phyloP scores from a whole-genome alignment of 2,113 vertebrate genomes.

The Apaloderma vittatum region DNA sequence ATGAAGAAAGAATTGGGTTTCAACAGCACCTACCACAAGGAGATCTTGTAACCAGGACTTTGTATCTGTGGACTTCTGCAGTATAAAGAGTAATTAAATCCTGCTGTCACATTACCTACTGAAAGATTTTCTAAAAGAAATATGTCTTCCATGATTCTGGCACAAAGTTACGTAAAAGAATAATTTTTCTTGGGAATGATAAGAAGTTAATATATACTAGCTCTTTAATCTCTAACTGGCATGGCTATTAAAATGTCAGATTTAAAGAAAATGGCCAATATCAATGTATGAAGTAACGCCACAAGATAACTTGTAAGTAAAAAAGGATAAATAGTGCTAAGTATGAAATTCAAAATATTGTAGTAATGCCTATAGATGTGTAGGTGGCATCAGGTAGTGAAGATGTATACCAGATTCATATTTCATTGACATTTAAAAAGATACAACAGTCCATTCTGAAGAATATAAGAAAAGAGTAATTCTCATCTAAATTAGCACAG shows the following conservation, averaged over 20 bases:
- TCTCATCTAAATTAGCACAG: background rate
- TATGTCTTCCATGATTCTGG: background rate
- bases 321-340: background rate
- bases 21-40: slow-evolving; percentile 11
- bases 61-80: background rate
- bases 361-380: background rate
- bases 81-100: slow-evolving; percentile 36
- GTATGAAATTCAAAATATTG: background rate
- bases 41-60: background rate
- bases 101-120: background rate
- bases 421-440: background rate
- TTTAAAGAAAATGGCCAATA: background rate
- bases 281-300: background rate
- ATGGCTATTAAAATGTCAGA: background rate
- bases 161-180: background rate
- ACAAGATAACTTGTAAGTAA: background rate
- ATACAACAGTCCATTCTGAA: background rate
- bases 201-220: no score
- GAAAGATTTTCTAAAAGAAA: background rate
- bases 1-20: slow-evolving; percentile 31
- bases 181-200: no score
- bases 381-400: background rate
- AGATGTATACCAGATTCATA: background rate
- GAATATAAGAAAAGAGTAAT: background rate
- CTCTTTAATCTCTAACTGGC: background rate